A percentile compares a stretch with the other conserved stretches of the same genome.
These are phyloP conservation scores for Sinocyclocheilus grahami DNA, from an alignment of 2,113 vertebrate species.

Conservation along the genomic window DNA sequence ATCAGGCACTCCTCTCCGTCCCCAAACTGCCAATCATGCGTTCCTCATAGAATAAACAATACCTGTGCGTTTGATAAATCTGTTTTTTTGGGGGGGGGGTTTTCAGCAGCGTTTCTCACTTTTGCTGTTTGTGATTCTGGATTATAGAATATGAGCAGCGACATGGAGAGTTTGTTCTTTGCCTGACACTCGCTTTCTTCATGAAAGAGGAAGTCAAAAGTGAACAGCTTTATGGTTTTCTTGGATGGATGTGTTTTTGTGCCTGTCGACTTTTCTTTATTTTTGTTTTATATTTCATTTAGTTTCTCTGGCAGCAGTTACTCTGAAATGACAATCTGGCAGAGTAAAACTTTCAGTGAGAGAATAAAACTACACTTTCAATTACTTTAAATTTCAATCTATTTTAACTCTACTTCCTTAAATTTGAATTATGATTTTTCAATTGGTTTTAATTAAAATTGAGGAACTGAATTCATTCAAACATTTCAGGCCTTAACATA, in stretches of 20 bases:
- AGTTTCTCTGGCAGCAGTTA: background rate
- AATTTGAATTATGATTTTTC: no score
- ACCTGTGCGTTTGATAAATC: conserved; percentile 23
- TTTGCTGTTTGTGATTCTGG: conserved; percentile 29
- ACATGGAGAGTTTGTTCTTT: background rate
- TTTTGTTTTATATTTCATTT: background rate
- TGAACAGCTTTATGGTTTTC: background rate
- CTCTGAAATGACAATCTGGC: background rate
- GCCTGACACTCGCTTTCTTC: background rate
- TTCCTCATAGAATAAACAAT: conserved; percentile 35
- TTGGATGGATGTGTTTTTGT: background rate
- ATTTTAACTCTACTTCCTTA: no score
- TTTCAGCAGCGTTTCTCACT: conserved; percentile 31
- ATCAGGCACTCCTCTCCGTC: conserved; percentile 1
- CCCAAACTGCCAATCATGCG: conserved; percentile 34
- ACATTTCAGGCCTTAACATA: no score
- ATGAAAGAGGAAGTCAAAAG: background rate
- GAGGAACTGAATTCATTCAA: no score
- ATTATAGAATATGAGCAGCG: conserved; percentile 26
- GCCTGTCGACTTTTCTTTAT: background rate
- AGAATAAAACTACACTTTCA: background rate
- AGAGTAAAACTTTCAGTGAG: background rate
- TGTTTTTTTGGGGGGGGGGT: background rate
- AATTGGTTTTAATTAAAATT: no score
- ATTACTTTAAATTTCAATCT: no score